phyloP scores from a whole-genome alignment of 2,888 invertebrate species.

The Spicauda simplicius region DNA sequence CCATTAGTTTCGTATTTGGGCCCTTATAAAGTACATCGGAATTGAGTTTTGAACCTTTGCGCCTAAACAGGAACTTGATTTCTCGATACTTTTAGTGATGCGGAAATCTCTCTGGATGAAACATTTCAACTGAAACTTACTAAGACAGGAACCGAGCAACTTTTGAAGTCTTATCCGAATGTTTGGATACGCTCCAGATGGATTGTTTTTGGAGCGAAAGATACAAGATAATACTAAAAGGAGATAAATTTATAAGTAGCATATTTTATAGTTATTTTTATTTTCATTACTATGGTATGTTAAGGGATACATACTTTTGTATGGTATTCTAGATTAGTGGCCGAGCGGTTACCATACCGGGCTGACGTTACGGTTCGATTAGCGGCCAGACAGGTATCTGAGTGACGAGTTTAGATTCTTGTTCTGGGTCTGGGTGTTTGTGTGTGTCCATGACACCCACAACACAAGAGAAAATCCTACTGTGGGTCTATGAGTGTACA shows the following conservation, averaged over 20 bases:
- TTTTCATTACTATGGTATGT: not conserved
- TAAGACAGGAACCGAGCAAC: conserved; percentile 36
- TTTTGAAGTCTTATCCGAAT: conserved; percentile 37
- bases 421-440: no score
- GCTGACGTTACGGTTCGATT: no score
- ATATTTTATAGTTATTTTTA: conserved; percentile 1
- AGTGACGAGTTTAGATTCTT: no score
- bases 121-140: conserved; percentile 38
- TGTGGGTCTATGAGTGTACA: no score
- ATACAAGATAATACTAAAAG: conserved; percentile 31
- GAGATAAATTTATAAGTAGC: conserved; percentile 24
- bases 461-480: no score
- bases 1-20: conserved; percentile 33
- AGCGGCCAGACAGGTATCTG: no score
- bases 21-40: conserved; percentile 60
- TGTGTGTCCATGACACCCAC: no score
- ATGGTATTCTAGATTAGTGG: no score
- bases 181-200: conserved; percentile 37
- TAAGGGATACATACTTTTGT: no score
- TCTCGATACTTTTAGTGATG: conserved; percentile 41
- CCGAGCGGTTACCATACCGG: no score
- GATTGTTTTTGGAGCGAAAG: conserved; percentile 32
- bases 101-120: conserved; percentile 32
- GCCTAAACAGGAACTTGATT: conserved; percentile 51
- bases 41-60: conserved; percentile 58